A percentile compares a stretch with the other conserved stretches of the same genome.
These are phyloP conservation scores for Archaeoteleia sp. DNA, from an alignment of 2,888 invertebrate genomes.

Conservation along the genomic window DNA sequence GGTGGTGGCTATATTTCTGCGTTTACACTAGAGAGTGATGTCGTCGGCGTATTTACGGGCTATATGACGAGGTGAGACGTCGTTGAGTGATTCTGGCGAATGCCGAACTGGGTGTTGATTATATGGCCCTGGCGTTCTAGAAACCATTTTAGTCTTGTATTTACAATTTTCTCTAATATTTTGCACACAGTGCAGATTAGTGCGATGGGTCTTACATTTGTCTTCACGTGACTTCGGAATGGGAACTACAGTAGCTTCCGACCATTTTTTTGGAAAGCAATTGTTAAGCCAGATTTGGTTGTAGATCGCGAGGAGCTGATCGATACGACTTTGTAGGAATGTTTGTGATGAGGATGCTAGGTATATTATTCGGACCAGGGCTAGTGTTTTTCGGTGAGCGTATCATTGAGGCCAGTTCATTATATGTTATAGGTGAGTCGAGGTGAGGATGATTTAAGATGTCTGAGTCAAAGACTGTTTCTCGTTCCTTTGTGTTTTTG, in stretches of 20 bases:
- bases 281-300: conserved; percentile 30
- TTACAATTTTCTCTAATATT: too few relatives aligned
- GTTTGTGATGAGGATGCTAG: conserved; percentile 30
- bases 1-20: too few relatives aligned
- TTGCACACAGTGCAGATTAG: too few relatives aligned
- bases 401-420: neutral
- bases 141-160: too few relatives aligned
- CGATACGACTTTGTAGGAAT: conserved; percentile 6
- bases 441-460: neutral
- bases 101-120: too few relatives aligned
- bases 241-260: conserved; percentile 31
- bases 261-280: conserved; percentile 32
- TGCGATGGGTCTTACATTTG: conserved; percentile 27
- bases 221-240: conserved; percentile 38
- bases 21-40: too few relatives aligned
- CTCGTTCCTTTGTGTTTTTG: neutral
- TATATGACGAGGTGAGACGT: neutral
- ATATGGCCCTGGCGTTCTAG: too few relatives aligned
- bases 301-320: conserved; percentile 19
- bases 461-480: too few relatives aligned
- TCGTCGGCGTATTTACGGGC: too few relatives aligned
- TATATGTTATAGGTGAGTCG: neutral
- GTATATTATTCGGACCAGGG: conserved; percentile 41
- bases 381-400: conserved; percentile 15
- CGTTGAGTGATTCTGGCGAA: too few relatives aligned